A percentile compares a stretch with the other conserved stretches of the same genome.
These are phyloP conservation scores for Gymnocephalus cernua DNA, from an alignment of 2,113 vertebrate genomes.

Conservation along the genomic window DNA sequence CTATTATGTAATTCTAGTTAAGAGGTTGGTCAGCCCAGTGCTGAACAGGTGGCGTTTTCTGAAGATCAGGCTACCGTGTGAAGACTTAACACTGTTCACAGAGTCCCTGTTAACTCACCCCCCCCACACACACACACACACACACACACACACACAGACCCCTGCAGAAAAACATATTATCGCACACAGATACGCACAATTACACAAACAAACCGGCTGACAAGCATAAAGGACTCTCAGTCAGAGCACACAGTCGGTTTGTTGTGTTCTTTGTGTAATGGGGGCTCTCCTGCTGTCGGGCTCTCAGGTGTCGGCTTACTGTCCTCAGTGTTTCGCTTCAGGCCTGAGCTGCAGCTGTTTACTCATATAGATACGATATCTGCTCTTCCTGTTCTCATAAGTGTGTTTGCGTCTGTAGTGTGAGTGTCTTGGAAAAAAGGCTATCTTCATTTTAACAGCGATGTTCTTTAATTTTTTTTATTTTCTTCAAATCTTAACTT, in stretches of 20 bases:
- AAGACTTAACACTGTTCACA: conserved; percentile 30
- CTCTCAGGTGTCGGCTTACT: conserved; percentile 54
- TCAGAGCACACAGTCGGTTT: conserved; percentile 33
- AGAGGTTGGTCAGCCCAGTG: not conserved
- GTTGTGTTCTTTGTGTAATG: conserved; percentile 51
- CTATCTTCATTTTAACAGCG: not conserved
- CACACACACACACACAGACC: conserved; percentile 1
- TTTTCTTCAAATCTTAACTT: too few species aligned
- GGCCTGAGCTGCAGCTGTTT: conserved; percentile 26
- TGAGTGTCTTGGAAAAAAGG: not conserved
- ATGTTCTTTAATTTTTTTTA: not conserved
- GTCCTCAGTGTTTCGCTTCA: conserved; percentile 22
- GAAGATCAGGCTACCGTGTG: conserved; percentile 41
- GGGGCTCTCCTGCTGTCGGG: conserved; percentile 8
- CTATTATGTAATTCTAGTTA: conserved; percentile 4
- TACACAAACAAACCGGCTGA: conserved; percentile 20
- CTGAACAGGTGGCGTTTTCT: conserved; percentile 55
- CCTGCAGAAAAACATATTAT: conserved; percentile 22
- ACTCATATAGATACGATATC: not conserved
- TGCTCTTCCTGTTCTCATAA: not conserved
- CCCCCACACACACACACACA: not conserved
- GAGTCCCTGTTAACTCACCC: conserved; percentile 6
- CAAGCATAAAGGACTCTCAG: conserved; percentile 29
- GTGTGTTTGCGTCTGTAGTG: not conserved
- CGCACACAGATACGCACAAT: conserved; percentile 24